Evolutionary conservation across 2,113 vertebrate species (phyloP).

Genomic region (Psittacus erithacus): DNA sequence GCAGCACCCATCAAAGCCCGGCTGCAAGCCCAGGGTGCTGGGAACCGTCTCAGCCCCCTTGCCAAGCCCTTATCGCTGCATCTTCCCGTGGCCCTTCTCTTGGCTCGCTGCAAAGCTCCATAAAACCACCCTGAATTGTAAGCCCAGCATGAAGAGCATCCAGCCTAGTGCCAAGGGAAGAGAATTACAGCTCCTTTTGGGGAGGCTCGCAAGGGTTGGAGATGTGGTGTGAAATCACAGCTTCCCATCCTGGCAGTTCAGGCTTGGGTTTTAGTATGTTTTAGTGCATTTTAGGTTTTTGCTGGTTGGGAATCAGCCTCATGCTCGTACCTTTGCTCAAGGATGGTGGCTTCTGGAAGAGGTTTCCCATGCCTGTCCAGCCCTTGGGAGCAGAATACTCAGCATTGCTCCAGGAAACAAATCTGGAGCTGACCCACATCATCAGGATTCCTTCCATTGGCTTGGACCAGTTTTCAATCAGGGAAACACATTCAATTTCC

Average conservation of each 20-base stretch:
- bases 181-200: neutral
- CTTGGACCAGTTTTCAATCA: neutral
- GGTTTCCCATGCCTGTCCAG: neutral
- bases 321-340: neutral
- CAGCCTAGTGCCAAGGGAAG: neutral
- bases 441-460: neutral
- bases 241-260: neutral
- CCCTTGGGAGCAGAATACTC: neutral
- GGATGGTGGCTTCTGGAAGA: neutral
- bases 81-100: neutral
- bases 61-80: slow-evolving; percentile 7
- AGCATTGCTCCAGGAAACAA: neutral
- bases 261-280: neutral
- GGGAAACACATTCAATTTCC: neutral
- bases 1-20: neutral
- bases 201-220: neutral
- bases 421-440: neutral
- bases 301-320: neutral
- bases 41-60: neutral
- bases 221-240: neutral
- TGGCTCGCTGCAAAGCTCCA: neutral
- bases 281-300: neutral
- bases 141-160: neutral
- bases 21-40: neutral
- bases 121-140: neutral